Conservation (phyloP, 2,797 vertebrate genomes). For the Pseudomugil tenellus region DNA sequence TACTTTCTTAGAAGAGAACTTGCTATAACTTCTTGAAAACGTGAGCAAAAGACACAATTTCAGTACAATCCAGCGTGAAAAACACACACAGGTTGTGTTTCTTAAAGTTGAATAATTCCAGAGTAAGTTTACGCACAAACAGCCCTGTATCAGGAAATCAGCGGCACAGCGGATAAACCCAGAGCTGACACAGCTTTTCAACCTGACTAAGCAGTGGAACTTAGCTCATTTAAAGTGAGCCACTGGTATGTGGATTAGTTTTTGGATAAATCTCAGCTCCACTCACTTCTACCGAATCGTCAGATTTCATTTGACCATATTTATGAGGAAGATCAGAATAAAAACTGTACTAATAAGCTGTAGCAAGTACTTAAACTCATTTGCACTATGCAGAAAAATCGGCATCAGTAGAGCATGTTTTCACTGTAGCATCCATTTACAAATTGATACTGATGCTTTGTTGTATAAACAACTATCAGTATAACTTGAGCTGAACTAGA, state of each 20-base stretch:
- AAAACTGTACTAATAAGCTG: background rate
- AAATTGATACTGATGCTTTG: background rate
- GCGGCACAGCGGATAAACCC: conserved; percentile 37
- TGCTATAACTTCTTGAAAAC: background rate
- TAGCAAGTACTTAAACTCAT: too few relatives aligned
- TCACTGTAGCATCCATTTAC: background rate
- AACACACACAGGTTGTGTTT: background rate
- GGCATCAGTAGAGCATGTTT: background rate
- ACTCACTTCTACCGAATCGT: background rate
- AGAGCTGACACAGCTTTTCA: conserved; percentile 55
- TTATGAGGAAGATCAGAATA: conserved; percentile 17
- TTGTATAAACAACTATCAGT: conserved; percentile 16
- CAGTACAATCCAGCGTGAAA: background rate
- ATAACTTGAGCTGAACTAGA: conserved; percentile 3
- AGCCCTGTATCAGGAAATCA: conserved; percentile 36
- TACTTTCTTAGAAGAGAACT: conserved; percentile 1
- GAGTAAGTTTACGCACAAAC: conserved; percentile 41
- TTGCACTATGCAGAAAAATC: background rate
- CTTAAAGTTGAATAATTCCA: conserved; percentile 32
- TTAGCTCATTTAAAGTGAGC: conserved; percentile 25
- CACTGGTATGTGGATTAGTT: conserved; percentile 38
- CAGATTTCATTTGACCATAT: background rate
- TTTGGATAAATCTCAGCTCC: conserved; percentile 8
- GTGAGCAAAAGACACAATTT: background rate
- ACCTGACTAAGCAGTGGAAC: background rate